Base-by-base conservation (phyloP, 2,113 vertebrate species). In the Columbina picui region DNA sequence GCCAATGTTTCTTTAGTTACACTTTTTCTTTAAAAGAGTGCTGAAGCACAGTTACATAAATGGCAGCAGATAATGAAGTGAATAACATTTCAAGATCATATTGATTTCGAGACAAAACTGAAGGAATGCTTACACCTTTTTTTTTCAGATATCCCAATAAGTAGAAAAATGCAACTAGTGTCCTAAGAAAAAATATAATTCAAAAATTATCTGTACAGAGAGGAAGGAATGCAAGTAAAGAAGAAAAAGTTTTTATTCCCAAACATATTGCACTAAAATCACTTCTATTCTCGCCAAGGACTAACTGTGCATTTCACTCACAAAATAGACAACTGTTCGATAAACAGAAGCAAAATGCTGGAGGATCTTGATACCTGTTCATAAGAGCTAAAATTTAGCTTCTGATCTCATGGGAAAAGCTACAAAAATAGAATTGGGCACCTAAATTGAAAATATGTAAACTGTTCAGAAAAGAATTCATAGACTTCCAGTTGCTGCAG, bases 71-170 rank as follows among this genome's bases (percentile, higher is more conserved):
- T 90, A 87, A 83, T 67, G 9, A 87, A 90, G 9, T 50, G 4
- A 80, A 80, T 77, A 67, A 56, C 14, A 43, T 84, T 95, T 94
- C 75, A 83, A 94, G 55, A 86, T 88, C 41, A 22, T 84, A 70
- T 30, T 77, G 70, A 77, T 86, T 87, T 83, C 38, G 56, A 38
- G 15, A 64, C 11, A 74, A 77, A 87, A 55, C 14, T 26, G 65
- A 93, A 82, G n/a, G 53, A 88, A 60, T 59, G 9, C 6, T 81
- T 76, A 56, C 36, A 47, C 3, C 43, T 45, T 45, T 45, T 63
- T 75, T 64, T 61, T 75, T n/a, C 50, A 77, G 32, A 41, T 90
- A 83, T n/a, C 26, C 9, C 16, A 73, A 27, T 50, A 61, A 77
- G 3, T 21, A 59, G 16, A 81, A 96, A 85, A 89, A 45, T 36